These are phyloP conservation scores for Rhinogobio ventralis DNA, from an alignment of 2,797 vertebrate species.

Conservation along the genomic window DNA sequence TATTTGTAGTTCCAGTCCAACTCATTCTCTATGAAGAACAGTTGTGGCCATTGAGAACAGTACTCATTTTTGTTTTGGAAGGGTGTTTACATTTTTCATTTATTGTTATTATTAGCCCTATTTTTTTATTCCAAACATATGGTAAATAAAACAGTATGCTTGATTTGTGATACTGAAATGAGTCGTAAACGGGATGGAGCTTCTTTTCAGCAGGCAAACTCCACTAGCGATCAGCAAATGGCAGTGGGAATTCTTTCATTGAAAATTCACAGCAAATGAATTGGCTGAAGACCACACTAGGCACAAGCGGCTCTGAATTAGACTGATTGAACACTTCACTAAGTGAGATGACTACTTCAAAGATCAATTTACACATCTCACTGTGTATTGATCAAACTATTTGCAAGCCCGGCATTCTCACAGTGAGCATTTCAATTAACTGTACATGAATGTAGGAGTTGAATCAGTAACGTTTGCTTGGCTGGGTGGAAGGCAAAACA, in stretches of 20 bases:
- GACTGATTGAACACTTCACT: constrained; percentile 83
- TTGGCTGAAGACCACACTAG: constrained; percentile 78
- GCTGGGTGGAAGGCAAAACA: constrained; percentile 6
- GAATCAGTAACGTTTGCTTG: constrained; percentile 53
- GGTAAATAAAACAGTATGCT: neutral
- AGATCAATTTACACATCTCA: constrained; percentile 82
- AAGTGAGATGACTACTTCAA: constrained; percentile 70
- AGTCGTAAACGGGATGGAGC: constrained; percentile 11
- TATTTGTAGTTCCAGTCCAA: neutral
- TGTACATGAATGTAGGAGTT: constrained; percentile 45
- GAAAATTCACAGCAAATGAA: constrained; percentile 83
- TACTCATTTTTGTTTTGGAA: neutral
- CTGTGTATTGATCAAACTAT: constrained; percentile 79
- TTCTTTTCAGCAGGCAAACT: constrained; percentile 34
- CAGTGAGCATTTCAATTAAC: constrained; percentile 80
- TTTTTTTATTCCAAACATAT: neutral
- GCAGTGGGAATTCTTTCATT: constrained; percentile 81
- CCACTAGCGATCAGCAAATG: constrained; percentile 63
- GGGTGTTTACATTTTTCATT: constrained; percentile 11
- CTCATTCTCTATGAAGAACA: neutral
- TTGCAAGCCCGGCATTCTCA: constrained; percentile 73
- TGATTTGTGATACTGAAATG: neutral
- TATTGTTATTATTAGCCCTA: neutral
- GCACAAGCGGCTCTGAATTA: constrained; percentile 80
- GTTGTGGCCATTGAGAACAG: neutral